These are phyloP conservation scores for Daubentonia madagascariensis DNA, from an alignment of 2,113 vertebrate genomes.

Conservation along the genomic window DNA sequence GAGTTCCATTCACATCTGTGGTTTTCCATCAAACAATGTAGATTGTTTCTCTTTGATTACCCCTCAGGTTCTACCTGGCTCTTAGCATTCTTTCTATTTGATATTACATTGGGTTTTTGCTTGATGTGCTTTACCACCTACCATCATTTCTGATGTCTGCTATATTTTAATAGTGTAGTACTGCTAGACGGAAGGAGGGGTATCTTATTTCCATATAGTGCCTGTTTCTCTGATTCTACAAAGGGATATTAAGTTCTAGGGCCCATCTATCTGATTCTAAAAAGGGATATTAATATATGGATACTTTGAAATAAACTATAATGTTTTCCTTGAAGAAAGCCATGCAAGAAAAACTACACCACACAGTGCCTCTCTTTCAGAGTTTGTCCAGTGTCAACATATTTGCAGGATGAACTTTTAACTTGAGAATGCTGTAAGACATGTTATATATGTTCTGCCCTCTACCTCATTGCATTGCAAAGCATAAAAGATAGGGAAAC, in stretches of 20 bases:
- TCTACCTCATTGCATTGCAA: neutral
- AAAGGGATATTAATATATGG: neutral
- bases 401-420: neutral
- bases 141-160: neutral
- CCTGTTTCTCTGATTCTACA: neutral
- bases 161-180: neutral
- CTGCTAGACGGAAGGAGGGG: neutral
- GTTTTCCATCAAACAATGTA: neutral
- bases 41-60: constrained; percentile 8
- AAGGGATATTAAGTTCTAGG: neutral
- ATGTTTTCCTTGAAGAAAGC: neutral
- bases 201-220: neutral
- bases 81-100: neutral
- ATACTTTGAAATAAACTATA: neutral
- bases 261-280: neutral
- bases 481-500: neutral
- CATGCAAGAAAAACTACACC: neutral
- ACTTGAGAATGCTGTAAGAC: neutral
- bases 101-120: neutral
- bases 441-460: neutral
- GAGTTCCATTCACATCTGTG: neutral
- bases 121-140: neutral
- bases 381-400: neutral
- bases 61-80: neutral
- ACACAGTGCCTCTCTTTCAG: neutral